Evolutionary conservation across 1,140 invertebrate genomes (phyloP).

Genomic region (Psilanteris sp.): DNA sequence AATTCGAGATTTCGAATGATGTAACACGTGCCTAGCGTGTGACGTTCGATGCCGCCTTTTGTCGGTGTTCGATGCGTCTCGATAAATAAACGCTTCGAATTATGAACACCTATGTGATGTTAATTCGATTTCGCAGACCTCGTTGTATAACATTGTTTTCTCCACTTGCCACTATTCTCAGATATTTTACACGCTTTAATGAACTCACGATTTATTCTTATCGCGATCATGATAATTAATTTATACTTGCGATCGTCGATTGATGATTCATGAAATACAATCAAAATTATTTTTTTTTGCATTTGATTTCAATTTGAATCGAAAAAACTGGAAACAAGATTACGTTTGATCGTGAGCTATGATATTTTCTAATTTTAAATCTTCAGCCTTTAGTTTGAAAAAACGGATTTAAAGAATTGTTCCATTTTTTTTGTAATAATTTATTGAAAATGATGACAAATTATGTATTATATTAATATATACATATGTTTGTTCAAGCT

Average conservation of each 20-base stretch:
- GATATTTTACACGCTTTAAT: constrained; percentile 33
- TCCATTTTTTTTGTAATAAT: too few species aligned
- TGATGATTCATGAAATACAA: constrained; percentile 28
- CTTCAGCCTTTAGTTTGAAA: too few species aligned
- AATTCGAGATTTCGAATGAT: constrained; percentile 63
- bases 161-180: constrained; percentile 8
- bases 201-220: constrained; percentile 22
- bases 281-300: neutral
- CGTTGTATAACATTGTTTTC: constrained; percentile 52
- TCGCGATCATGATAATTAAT: constrained; percentile 36
- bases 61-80: constrained; percentile 50
- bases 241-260: constrained; percentile 12
- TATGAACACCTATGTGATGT: constrained; percentile 51
- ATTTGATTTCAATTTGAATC: too few species aligned
- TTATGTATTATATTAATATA: too few species aligned
- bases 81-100: constrained; percentile 58
- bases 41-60: constrained; percentile 48
- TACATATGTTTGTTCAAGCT: too few species aligned
- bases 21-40: constrained; percentile 57
- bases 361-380: too few species aligned
- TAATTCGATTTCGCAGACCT: constrained; percentile 35
- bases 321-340: too few species aligned
- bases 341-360: neutral
- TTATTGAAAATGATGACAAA: too few species aligned
- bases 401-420: too few species aligned